phyloP scores from a whole-genome alignment of 2,888 invertebrate species.

The Spicauda simplicius region DNA sequence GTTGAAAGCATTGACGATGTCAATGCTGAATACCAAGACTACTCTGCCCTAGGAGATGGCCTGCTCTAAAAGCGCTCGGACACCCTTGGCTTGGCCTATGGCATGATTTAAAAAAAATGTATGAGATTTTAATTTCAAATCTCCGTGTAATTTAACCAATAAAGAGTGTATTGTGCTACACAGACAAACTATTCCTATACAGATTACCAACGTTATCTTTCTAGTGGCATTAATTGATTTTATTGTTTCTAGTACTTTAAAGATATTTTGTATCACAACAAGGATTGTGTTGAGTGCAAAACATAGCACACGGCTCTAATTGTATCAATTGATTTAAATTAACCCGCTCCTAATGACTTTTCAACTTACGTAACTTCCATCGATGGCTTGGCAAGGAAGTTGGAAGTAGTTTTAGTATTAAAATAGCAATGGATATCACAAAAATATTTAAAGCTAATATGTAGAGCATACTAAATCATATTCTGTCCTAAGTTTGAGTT shows the following conservation, averaged over 20 bases:
- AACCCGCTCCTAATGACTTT: neutral
- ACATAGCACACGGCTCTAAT: constrained; percentile 53
- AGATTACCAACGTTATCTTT: constrained; percentile 4
- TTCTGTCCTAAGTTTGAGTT: neutral
- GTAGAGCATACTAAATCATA: neutral
- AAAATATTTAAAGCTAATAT: neutral
- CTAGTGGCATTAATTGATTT: constrained; percentile 39
- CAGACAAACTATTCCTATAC: neutral
- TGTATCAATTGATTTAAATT: constrained; percentile 38
- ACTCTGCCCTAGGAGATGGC: too few species aligned
- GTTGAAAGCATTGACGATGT: too few species aligned
- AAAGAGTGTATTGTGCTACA: neutral
- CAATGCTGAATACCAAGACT: too few species aligned
- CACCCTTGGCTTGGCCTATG: too few species aligned
- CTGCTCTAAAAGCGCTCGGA: too few species aligned
- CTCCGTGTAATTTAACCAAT: too few species aligned
- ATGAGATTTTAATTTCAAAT: too few species aligned
- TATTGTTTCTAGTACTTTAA: constrained; percentile 37
- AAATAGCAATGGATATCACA: constrained; percentile 21
- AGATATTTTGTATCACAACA: constrained; percentile 42
- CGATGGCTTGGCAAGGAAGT: neutral
- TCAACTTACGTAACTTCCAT: constrained; percentile 20
- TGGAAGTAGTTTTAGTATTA: neutral
- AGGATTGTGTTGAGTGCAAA: constrained; percentile 53
- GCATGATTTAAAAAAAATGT: too few species aligned